Evolutionary conservation across 1,140 invertebrate species (phyloP), one percentile per base, ranked within the genome.

Genomic region (Aleiodes sp.): DNA sequence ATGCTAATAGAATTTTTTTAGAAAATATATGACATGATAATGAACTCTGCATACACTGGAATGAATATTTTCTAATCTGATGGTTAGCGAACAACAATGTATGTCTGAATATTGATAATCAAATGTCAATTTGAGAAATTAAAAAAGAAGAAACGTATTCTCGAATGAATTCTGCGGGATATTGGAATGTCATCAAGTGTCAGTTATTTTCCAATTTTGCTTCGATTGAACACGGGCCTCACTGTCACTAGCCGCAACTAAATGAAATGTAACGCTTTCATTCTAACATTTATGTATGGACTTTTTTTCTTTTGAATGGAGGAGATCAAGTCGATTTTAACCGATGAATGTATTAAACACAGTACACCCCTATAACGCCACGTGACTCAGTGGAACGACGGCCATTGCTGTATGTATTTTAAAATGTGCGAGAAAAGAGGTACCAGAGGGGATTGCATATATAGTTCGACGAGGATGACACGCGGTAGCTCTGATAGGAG

Each of bases 341-440:
- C 57, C 46, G 65, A 66, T 75, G 75, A 75, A 73, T 76, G 78
- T 76, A 79, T 83, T 78, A 80, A 74, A 65, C 21, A 70, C 62
- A 70, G 68, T 74, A 75, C 76, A 80, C 82, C 82, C 83, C 76
- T 82, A 79, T 79, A 46, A 33, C 70, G 82, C 78, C 83, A 85
- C 83, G 83, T 83, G 83, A 76, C 81, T 73, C 43, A 28, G 43
- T 35, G 65, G 37, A 37, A n/a, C n/a, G 59, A 70, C 74, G 56
- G 76, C 73, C 75, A 75, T 74, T 71, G 46, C 4, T 19, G 2
- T 52, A 62, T 75, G 74, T 77, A 83, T 81, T 83, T 83, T 80
- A 78, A 84, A 85, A 79, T 75, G 73, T 73, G 73, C 74, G 76
- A 73, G 73, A 77, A 77, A 77, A 71, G 73, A 71, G 52, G 69